Base-by-base conservation (phyloP, 2,113 vertebrate genomes). In the Montifringilla adamsi region DNA sequence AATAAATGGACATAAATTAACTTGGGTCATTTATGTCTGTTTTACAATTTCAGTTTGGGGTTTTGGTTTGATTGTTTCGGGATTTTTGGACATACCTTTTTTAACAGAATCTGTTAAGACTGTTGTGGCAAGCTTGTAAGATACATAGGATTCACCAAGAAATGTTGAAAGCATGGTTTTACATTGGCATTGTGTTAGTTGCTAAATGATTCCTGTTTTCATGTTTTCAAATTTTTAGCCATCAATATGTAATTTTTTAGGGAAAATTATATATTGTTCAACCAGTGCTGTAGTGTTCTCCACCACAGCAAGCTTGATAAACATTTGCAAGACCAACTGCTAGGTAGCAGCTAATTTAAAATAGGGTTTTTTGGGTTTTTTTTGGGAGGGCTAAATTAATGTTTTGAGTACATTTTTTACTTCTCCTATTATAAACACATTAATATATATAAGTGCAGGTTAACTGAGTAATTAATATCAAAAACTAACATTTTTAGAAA, bases 401-500 rank as follows among this genome's bases (percentile, higher is more conserved):
- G 5, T 68, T 23, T 83, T 64, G 10, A 83, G 16, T 86, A 26
- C 69, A 94, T 81, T 52, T 49, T 2, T 91, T 96, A n/a, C 8
- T 67, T 73, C 74, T 80, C 49, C 49, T 83, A 6, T 79, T 78
- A 60, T 26, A 81, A 95, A 37, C 55, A 10, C 53, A 73, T 24
- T 50, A 41, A 39, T 66, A 17, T 33, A 35, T 70, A 7, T n/a
- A 93, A 86, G 8, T 30, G 47, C 64, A 70, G 84, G 6, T 90
- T 81, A 84, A 85, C 31, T 4, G 2, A 80, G 33, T 62, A 84
- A 46, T 77, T 94, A 90, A 53, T 62, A 49, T 82, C 39, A 77
- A 93, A 91, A 95, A 18, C 23, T 47, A 52, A 49, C 21, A 37
- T 55, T 59, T 94, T 94, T 73, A 72, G n/a, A 91, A 95, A 76